Evolutionary conservation across 2,888 invertebrate species (phyloP), one percentile per base, ranked within the genome.

Genomic region (Plagodis dolabraria): DNA sequence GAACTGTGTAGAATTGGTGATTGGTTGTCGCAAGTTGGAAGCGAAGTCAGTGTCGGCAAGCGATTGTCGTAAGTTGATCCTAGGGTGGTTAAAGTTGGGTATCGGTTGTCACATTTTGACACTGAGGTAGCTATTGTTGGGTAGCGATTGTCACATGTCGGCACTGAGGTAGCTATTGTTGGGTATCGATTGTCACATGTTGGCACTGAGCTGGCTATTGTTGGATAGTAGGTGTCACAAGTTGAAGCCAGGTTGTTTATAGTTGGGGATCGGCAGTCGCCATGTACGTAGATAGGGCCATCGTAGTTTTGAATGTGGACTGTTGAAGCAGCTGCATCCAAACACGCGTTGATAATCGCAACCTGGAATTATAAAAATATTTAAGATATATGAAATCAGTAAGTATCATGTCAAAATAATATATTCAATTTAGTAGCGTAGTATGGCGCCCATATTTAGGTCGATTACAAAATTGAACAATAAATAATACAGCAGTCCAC

Each of bases 251-350:
- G 61, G 49, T 58, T 56, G 57, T 50, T 45, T 9, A 35, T 40
- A 9, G 36, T 33, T 44, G 40, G 34, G 9, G 51, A 61, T 7
- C 69, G 12, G 12, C 70, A 69, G 5, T 55, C 52, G 5, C 67
- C 56, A 0, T 73, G 63, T 33, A 81, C 56, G 58, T 75, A 77
- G 10, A 85, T 80, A 0, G 86, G 86, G 0, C 81, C 82, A 0
- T 88, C 87, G 53, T 80, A 81, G 53, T 86, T 82, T 57, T 85
- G 79, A 0, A 86, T 86, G 47, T 83, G 80, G 0, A 87, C 75
- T 8, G 74, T 76, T 0, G 82, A 58, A 7, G 34, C 69, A 62
- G 0, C 35, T 10, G 75, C 71, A 7, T 82, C 79, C 0, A 47
- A 11, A 9, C 47, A 47, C 0, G 77, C 79, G 43, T 69, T 56